Base-by-base conservation (phyloP, 2,797 vertebrate species). In the Spinus pinus region DNA sequence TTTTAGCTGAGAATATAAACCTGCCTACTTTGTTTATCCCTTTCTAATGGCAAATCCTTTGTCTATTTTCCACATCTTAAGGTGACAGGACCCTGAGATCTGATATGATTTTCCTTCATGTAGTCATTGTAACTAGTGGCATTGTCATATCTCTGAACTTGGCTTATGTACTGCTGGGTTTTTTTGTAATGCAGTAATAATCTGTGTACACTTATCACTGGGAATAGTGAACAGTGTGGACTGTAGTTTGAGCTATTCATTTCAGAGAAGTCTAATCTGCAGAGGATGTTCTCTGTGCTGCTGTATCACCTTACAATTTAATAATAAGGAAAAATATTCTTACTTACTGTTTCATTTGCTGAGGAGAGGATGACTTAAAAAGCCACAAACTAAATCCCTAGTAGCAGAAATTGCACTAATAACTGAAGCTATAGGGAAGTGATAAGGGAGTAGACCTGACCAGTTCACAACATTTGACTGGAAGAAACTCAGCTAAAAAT, bases 191-290 rank as follows among this genome's bases (percentile, higher is more conserved):
- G 33, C 9, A 5, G 9, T 77, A 17, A 35, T 57, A 65, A 31
- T 33, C 14, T n/a, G 10, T 35, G 6, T 54, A 11, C 7, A 4
- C 3, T 62, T 4, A 1, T 53, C 20, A 8, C 27, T 35, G 0
- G 0, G 42, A 58, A 54, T 20, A 24, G 23, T 58, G 27, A 79
- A n/a, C 33, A 51, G 16, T 17, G 27, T 25, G 22, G 23, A 30
- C 28, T 75, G 41, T 44, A 37, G 20, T 19, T 81, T 39, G 18
- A 23, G 16, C 41, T 64, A 3, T 67, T 57, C 33, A 4, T 44
- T 73, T 93, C 10, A 17, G 25, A 62, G 27, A 11, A 42, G 9
- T 33, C 71, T 33, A 61, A 42, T 9, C 25, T 33, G 19, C n/a
- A 41, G 51, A 33, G 14, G 31, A 39, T 46, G 18, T 39, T 51